Percentiles rank a stretch among this genome's conserved stretches.
Evolutionary conservation across 2,113 vertebrate species (phyloP).

Genomic region (Orthonyx spaldingii): DNA sequence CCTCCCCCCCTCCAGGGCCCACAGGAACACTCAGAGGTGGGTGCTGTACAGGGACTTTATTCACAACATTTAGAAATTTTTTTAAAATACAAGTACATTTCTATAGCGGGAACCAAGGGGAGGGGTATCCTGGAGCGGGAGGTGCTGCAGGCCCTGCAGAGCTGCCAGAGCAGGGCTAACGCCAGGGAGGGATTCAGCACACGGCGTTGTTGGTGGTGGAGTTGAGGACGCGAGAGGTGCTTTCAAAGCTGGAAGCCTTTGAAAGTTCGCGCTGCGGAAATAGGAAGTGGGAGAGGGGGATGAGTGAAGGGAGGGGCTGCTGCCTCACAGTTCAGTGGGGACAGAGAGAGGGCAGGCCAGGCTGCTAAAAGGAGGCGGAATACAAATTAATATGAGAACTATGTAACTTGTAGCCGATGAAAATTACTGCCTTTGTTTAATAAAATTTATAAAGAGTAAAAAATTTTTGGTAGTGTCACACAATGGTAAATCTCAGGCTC

Average conservation of each 20-base stretch:
- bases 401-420: neutral
- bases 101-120: neutral
- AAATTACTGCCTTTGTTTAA: neutral
- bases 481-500: neutral
- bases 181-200: neutral
- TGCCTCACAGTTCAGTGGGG: too few species aligned
- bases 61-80: neutral
- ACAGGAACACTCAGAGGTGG: rapidly evolving
- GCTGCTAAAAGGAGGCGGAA: neutral
- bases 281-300: neutral
- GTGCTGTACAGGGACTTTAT: neutral
- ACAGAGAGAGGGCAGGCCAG: neutral
- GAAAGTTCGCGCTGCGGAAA: slow-evolving; percentile 74
- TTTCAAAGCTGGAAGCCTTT: slow-evolving; percentile 74
- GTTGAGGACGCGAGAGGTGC: slow-evolving; percentile 64
- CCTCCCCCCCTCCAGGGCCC: rapidly evolving
- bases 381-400: neutral
- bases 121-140: rapidly evolving
- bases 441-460: neutral
- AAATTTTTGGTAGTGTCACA: neutral
- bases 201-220: slow-evolving; percentile 64
- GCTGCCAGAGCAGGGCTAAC: neutral
- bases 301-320: neutral
- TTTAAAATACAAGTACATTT: slow-evolving; percentile 3
- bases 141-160: neutral